These are phyloP conservation scores for Phrynocephalus versicolor DNA, from an alignment of 2,113 vertebrate genomes.

Conservation along the genomic window DNA sequence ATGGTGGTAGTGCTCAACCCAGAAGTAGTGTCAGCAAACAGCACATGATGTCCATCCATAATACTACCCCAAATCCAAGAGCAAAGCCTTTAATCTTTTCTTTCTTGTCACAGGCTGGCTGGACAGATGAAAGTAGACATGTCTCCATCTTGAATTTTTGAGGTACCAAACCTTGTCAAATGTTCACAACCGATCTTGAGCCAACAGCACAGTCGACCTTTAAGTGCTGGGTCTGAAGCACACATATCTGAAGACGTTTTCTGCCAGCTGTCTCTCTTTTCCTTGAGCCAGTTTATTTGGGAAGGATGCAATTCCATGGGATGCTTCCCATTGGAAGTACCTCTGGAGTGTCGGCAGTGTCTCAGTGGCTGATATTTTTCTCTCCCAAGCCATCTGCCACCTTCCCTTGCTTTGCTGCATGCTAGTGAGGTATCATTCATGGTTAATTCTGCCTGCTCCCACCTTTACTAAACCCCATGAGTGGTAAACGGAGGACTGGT, in stretches of 20 bases:
- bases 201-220: background rate
- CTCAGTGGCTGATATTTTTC: background rate
- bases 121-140: background rate
- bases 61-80: conserved; percentile 24
- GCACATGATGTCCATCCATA: background rate
- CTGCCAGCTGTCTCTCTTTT: background rate
- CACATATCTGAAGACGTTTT: background rate
- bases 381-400: conserved; percentile 23
- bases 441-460: conserved; percentile 62
- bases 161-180: background rate
- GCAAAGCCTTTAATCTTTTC: background rate
- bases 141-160: background rate
- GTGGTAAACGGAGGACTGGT: conserved; percentile 63
- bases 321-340: background rate
- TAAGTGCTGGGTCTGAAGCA: background rate
- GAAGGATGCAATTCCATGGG: background rate
- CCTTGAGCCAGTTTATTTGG: background rate
- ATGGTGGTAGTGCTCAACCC: background rate
- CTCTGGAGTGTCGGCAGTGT: background rate
- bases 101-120: background rate
- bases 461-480: conserved; percentile 38
- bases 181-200: background rate
- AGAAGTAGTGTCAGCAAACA: conserved; percentile 2
- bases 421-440: conserved; percentile 72
- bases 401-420: conserved; percentile 60